Percentiles rank a stretch among this genome's conserved stretches.
These are phyloP conservation scores for Pogonocherus hispidulus DNA, from an alignment of 2,888 invertebrate species.

Conservation along the genomic window DNA sequence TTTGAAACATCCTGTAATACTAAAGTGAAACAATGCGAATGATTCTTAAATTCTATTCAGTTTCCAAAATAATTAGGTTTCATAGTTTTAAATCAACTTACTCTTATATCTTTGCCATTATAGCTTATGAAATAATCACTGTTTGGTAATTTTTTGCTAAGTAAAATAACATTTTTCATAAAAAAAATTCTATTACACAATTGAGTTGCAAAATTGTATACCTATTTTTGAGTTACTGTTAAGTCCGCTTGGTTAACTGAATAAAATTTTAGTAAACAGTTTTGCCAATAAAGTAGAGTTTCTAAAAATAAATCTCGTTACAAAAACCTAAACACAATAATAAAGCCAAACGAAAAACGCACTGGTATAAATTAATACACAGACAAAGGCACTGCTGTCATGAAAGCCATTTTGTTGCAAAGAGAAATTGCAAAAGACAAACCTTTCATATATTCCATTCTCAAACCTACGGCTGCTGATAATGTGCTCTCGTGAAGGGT, in stretches of 20 bases:
- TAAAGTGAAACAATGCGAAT: not conserved
- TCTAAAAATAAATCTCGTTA: not conserved
- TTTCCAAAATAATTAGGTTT: too few species aligned
- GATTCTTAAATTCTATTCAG: not conserved
- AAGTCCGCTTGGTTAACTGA: too few species aligned
- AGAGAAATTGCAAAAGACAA: constrained; percentile 4
- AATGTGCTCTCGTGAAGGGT: not conserved
- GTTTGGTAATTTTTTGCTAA: too few species aligned
- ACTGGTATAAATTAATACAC: too few species aligned
- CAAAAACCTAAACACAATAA: not conserved
- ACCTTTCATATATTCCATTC: constrained; percentile 10
- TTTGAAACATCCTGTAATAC: not conserved
- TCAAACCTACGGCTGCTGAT: constrained; percentile 22
- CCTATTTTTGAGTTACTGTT: too few species aligned
- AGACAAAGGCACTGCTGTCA: constrained; percentile 1
- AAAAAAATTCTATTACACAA: too few species aligned
- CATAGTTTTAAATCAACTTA: too few species aligned
- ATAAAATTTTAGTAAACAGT: not conserved
- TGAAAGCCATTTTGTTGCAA: constrained; percentile 3
- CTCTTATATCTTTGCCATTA: too few species aligned
- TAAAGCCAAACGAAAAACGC: not conserved
- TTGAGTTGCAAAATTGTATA: too few species aligned
- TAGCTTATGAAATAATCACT: too few species aligned
- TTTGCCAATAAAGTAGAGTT: not conserved
- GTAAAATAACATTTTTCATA: too few species aligned